A percentile compares a stretch with the other conserved stretches of the same genome.
phyloP scores from a whole-genome alignment of 2,888 invertebrate species.

The Dryadula phaetusa region DNA sequence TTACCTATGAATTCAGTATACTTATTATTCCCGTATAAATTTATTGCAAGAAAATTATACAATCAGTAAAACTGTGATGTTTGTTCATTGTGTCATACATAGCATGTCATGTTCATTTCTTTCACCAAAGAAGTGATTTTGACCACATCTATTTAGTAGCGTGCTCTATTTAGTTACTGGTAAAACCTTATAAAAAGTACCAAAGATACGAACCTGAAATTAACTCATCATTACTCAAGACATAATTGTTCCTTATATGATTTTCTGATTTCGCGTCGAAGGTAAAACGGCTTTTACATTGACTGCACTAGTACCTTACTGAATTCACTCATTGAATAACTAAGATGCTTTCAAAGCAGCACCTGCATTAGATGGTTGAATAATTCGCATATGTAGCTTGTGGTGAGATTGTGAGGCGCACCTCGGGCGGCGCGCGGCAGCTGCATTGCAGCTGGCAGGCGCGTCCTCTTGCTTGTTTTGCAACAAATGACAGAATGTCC shows the following conservation, averaged over 20 bases:
- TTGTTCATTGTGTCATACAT: background rate
- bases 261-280: conserved; percentile 18
- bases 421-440: conserved; percentile 59
- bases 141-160: conserved; percentile 54
- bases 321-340: conserved; percentile 20
- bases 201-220: conserved; percentile 26
- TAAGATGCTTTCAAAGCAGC: conserved; percentile 39
- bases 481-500: conserved; percentile 54
- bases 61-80: background rate
- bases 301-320: conserved; percentile 4
- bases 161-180: conserved; percentile 52
- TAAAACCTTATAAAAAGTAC: conserved; percentile 28
- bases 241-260: conserved; percentile 18
- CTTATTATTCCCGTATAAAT: background rate
- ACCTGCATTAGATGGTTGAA: conserved; percentile 64
- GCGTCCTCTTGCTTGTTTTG: conserved; percentile 76
- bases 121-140: conserved; percentile 60
- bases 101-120: conserved; percentile 43
- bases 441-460: conserved; percentile 79
- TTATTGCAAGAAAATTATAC: conserved; percentile 7
- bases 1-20: background rate
- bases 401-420: conserved; percentile 50
- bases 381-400: conserved; percentile 55
- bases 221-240: conserved; percentile 25
- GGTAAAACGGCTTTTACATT: conserved; percentile 11